Conservation (phyloP, 2,113 vertebrate species). For the Haliaeetus leucogaster region DNA sequence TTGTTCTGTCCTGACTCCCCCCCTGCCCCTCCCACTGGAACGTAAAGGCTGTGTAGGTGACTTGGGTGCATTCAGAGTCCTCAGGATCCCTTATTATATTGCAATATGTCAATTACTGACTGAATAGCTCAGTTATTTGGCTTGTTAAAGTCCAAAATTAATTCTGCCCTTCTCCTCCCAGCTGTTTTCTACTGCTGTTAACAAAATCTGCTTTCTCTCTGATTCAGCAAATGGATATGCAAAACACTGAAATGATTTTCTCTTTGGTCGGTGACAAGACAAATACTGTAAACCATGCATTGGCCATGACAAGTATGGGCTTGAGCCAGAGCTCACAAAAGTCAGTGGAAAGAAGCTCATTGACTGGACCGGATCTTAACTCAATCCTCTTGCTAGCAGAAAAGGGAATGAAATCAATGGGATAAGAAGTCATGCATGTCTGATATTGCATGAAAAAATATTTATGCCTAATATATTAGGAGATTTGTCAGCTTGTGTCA, state of each 20-base stretch:
- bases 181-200: not conserved
- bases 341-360: not conserved
- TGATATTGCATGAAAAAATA: not conserved
- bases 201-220: not conserved
- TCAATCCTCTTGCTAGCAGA: not conserved
- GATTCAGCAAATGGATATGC: not conserved
- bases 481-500: not conserved
- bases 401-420: not conserved
- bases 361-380: not conserved
- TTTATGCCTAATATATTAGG: not conserved
- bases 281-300: not conserved
- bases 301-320: not conserved
- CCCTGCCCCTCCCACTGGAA: accelerated
- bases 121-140: not conserved
- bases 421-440: not conserved
- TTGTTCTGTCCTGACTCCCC: not conserved
- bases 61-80: not conserved
- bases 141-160: not conserved
- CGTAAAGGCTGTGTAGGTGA: not conserved
- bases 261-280: not conserved
- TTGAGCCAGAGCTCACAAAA: not conserved
- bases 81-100: not conserved
- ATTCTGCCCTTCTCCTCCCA: not conserved
- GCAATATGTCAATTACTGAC: not conserved
- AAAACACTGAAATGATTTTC: not conserved